These are phyloP conservation scores for Channa maculata DNA, from an alignment of 2,113 vertebrate genomes.

Conservation along the genomic window DNA sequence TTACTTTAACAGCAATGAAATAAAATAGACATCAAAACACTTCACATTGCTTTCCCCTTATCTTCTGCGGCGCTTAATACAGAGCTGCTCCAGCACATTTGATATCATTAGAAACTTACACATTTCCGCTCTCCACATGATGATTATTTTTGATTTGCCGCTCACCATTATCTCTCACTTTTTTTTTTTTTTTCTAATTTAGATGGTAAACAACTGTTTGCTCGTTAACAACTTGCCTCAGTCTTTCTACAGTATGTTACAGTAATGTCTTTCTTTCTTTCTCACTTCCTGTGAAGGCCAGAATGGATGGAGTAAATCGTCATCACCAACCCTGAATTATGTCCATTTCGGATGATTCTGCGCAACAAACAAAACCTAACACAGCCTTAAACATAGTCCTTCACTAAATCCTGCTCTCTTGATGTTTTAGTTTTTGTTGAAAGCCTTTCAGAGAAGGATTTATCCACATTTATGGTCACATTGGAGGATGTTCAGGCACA, in stretches of 20 bases:
- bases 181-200: constrained; percentile 2
- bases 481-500: too few species aligned
- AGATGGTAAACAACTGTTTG: neutral
- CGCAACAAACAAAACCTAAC: too few species aligned
- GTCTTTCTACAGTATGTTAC: neutral
- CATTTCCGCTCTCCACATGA: constrained; percentile 18
- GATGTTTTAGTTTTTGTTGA: too few species aligned
- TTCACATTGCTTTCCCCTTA: constrained; percentile 44
- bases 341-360: too few species aligned
- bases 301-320: neutral
- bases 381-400: too few species aligned
- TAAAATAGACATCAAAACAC: constrained; percentile 73
- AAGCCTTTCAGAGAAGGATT: too few species aligned
- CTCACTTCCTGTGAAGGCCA: neutral
- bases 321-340: too few species aligned
- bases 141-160: constrained; percentile 39
- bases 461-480: too few species aligned
- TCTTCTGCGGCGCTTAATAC: constrained; percentile 23
- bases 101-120: constrained; percentile 27
- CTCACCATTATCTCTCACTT: constrained; percentile 9
- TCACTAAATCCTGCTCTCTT: too few species aligned
- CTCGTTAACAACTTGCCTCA: too few species aligned
- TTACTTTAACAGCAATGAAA: constrained; percentile 68
- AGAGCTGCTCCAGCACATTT: constrained; percentile 29
- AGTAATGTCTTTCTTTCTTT: neutral